Evolutionary conservation across 2,113 vertebrate genomes (phyloP), one percentile per base, ranked within the genome.

Genomic region (Dermatemys mawii): DNA sequence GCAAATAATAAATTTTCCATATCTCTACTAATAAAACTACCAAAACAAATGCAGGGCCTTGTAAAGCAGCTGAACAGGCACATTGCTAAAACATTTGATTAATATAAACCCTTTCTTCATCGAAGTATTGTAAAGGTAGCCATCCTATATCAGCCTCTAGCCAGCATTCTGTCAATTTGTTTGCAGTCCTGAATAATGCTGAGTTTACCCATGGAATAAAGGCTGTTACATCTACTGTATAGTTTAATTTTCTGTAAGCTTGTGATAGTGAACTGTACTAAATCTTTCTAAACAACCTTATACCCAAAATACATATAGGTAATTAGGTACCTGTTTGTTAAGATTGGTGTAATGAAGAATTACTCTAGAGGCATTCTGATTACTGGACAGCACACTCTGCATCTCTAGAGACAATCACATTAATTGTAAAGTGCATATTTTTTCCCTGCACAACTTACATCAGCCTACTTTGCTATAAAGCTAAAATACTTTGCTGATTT

Each of bases 341-440:
- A 97, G 96, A 93, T 88, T 53, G 60, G 91, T 97, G 76, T 93
- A 95, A 97, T 98, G 97, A 99, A 96, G 98, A 98, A 99, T 98
- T 97, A 96, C 98, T 97, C 95, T 90, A 93, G 98, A 96, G 97
- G 94, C 95, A 96, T 98, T 95, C 96, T 96, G 98, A 97, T 97
- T 97, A 94, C 97, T 95, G 97, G 97, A 98, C 98, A 98, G 94
- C 98, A 98, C 97, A 98, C 97, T n/a, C 98, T 98, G 97, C 98
- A 96, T 97, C 98, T 98, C 97, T 87, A 96, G 96, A 98, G 97
- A 97, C 89, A 96, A 93, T 94, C 93, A 87, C 95, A 97, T 98
- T 99, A 98, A 99, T 99, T 99, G 97, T 96, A 85, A 97, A 92
- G 84, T 88, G 38, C 78, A 16, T 92, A 16, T 49, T 84, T 89